These are phyloP conservation scores for Sebastes flavidus DNA, from an alignment of 2,797 vertebrate species.

Conservation along the genomic window DNA sequence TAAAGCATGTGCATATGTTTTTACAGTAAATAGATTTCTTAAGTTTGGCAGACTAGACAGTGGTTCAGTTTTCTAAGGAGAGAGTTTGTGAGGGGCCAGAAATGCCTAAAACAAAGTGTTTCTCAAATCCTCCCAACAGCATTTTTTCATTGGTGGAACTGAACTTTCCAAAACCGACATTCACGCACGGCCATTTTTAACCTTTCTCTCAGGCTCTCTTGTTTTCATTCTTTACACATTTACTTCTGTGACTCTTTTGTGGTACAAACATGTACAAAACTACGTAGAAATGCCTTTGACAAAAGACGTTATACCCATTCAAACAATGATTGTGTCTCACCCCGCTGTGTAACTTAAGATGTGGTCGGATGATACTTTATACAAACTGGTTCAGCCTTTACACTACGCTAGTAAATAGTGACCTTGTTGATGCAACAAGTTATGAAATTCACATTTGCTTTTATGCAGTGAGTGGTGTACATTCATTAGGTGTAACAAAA, in stretches of 20 bases:
- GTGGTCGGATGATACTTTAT: not conserved
- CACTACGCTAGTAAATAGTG: not conserved
- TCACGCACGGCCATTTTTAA: fast-evolving
- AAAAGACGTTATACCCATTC: not conserved
- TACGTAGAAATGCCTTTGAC: not conserved
- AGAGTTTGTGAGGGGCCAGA: not conserved
- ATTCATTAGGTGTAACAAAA: fast-evolving
- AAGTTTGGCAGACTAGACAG: not conserved
- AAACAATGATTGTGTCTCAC: fast-evolving
- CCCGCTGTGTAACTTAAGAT: not conserved
- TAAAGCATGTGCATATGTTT: not conserved
- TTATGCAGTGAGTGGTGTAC: too few species aligned
- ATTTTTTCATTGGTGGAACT: not conserved
- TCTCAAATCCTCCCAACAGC: not conserved
- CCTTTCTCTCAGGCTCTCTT: not conserved
- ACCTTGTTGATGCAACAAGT: not conserved
- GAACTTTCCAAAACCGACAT: not conserved
- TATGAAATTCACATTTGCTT: not conserved
- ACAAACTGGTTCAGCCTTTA: not conserved
- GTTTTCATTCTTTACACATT: not conserved
- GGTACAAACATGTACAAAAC: not conserved
- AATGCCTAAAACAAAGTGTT: not conserved
- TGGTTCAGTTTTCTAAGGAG: not conserved
- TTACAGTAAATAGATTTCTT: not conserved
- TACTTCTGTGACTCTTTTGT: not conserved